These are phyloP conservation scores for Microplitis manilae DNA, from an alignment of 2,888 invertebrate genomes.

Conservation along the genomic window DNA sequence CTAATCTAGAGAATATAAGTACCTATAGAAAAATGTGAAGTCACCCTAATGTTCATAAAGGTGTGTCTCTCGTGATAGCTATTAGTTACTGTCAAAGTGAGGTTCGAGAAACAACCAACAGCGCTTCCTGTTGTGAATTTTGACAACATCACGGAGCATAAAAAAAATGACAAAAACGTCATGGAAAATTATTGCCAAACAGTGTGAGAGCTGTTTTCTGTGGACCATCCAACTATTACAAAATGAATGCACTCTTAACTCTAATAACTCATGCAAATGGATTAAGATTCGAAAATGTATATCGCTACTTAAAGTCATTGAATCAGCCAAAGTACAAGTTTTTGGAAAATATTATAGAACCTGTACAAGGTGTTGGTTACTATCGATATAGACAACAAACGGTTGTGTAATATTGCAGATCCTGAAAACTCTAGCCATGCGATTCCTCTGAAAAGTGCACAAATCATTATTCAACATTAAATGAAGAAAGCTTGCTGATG, in stretches of 20 bases:
- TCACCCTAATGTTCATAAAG: no score
- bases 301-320: constrained; percentile 42
- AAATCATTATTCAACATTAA: not conserved
- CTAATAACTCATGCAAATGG: constrained; percentile 43
- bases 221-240: constrained; percentile 46
- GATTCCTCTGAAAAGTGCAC: constrained; percentile 3
- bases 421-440: constrained; percentile 26
- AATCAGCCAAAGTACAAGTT: constrained; percentile 56
- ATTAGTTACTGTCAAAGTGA: not conserved
- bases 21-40: no score
- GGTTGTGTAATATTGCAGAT: constrained; percentile 39
- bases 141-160: no score
- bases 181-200: no score
- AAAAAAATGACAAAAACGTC: no score
- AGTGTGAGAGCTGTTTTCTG: no score
- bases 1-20: constrained; percentile 36
- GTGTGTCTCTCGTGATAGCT: not conserved
- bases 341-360: constrained; percentile 51
- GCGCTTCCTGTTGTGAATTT: no score
- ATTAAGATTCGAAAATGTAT: constrained; percentile 49
- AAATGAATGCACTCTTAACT: constrained; percentile 46
- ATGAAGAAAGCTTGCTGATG: not conserved
- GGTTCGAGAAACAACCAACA: constrained; percentile 31
- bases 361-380: constrained; percentile 53
- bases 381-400: constrained; percentile 42